Evolutionary conservation across 2,888 invertebrate genomes (phyloP).

Genomic region (Brachynemurus nebulosus): DNA sequence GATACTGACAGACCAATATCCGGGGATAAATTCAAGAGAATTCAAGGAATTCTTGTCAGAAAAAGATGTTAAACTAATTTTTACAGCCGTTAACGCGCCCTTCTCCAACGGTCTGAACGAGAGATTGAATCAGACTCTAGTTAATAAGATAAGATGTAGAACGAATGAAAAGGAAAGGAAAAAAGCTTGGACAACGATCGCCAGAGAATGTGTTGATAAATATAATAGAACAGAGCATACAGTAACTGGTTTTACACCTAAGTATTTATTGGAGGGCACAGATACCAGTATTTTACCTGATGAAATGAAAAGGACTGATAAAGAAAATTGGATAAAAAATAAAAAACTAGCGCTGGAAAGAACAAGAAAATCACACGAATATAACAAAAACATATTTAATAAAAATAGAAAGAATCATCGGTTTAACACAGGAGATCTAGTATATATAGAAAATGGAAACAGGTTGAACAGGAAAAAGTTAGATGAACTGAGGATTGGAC

Average conservation of each 20-base stretch:
- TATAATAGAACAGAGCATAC: constrained; percentile 22
- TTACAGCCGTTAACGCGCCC: constrained; percentile 16
- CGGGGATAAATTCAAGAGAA: constrained; percentile 23
- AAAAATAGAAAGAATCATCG: constrained; percentile 14
- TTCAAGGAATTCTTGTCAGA: constrained; percentile 21
- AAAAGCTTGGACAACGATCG: constrained; percentile 15
- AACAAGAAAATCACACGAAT: constrained; percentile 15
- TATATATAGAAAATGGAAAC: constrained; percentile 8
- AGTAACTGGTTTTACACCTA: constrained; percentile 17
- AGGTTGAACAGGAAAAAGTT: constrained; percentile 15
- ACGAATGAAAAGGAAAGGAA: constrained; percentile 8
- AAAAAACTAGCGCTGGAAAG: constrained; percentile 15
- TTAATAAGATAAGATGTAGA: constrained; percentile 12
- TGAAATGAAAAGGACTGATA: constrained; percentile 12
- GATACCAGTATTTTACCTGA: constrained; percentile 14
- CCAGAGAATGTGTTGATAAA: constrained; percentile 17
- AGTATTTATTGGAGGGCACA: constrained; percentile 16
- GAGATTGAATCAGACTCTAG: too few species aligned
- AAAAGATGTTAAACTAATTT: constrained; percentile 14
- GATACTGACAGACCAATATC: constrained; percentile 23
- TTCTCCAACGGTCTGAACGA: constrained; percentile 13
- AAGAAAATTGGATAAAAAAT: constrained; percentile 8
- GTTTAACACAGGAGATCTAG: constrained; percentile 17
- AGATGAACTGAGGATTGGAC: constrained; percentile 16
- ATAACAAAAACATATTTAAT: constrained; percentile 16